These are phyloP conservation scores for Serranus cabrilla DNA, from an alignment of 2,797 vertebrate species.

Conservation along the genomic window DNA sequence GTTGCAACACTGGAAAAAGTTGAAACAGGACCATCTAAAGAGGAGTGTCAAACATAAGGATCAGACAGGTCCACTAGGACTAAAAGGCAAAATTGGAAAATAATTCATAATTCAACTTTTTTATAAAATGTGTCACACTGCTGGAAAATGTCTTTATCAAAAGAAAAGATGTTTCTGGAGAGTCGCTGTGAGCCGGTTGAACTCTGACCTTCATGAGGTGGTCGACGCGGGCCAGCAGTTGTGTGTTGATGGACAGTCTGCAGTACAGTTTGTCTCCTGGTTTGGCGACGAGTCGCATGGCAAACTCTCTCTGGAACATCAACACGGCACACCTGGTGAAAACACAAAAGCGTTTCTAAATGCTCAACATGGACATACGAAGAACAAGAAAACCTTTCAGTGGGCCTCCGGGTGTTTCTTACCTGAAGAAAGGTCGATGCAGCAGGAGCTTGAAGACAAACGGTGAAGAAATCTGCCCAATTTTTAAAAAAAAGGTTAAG, in stretches of 20 bases:
- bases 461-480: slow-evolving; percentile 95
- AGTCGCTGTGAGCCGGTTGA: background rate
- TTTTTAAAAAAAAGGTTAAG: background rate
- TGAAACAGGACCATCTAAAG: background rate
- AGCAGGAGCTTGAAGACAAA: slow-evolving; percentile 98
- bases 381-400: background rate
- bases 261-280: slow-evolving; percentile 97
- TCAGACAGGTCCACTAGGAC: too few species aligned
- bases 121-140: too few species aligned
- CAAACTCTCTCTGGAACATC: slow-evolving; percentile 99
- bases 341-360: background rate
- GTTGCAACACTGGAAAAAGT: background rate
- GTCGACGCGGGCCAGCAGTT: slow-evolving; percentile 95
- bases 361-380: background rate
- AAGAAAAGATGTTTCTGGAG: too few species aligned
- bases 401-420: slow-evolving; percentile 36
- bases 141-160: too few species aligned
- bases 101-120: too few species aligned
- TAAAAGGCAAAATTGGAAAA: too few species aligned
- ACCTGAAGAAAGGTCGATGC: slow-evolving; percentile 98
- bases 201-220: slow-evolving; percentile 95
- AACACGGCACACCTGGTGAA: slow-evolving; percentile 93
- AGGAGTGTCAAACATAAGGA: too few species aligned
- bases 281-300: slow-evolving; percentile 94
- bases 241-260: slow-evolving; percentile 97